Evolutionary conservation across 2,888 invertebrate species (phyloP).

Genomic region (Diogma glabrata): DNA sequence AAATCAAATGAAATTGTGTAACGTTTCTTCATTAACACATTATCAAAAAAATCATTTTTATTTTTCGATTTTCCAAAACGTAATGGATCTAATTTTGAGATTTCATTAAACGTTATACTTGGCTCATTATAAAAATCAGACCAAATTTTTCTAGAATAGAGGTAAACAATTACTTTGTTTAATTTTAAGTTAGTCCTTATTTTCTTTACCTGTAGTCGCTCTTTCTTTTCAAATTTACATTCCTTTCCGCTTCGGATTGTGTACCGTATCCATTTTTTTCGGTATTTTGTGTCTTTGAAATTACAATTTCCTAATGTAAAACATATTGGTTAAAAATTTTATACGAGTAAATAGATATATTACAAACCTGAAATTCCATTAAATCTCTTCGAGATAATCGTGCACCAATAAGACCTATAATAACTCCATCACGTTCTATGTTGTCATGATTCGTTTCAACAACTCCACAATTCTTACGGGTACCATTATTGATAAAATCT

Average conservation of each 20-base stretch:
- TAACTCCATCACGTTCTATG: constrained; percentile 39
- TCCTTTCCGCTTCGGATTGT: not conserved
- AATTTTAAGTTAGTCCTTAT: not conserved
- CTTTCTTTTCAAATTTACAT: constrained; percentile 24
- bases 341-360: too few relatives aligned
- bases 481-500: constrained; percentile 45
- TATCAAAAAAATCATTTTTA: constrained; percentile 30
- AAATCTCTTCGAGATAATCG: constrained; percentile 37
- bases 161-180: not conserved
- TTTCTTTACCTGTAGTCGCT: too few relatives aligned
- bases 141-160: constrained; percentile 23
- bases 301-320: constrained; percentile 42
- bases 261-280: constrained; percentile 38
- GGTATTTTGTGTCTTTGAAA: constrained; percentile 40
- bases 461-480: constrained; percentile 41
- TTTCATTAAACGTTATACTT: constrained; percentile 13
- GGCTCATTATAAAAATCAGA: constrained; percentile 25
- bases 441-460: constrained; percentile 29
- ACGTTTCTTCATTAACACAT: constrained; percentile 34
- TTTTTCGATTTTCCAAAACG: constrained; percentile 28
- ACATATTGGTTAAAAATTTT: constrained; percentile 18
- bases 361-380: constrained; percentile 44
- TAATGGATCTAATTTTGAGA: constrained; percentile 12
- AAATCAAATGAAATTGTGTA: constrained; percentile 47
- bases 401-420: constrained; percentile 39